Evolutionary conservation across 2,797 vertebrate genomes (phyloP).

Genomic region (Gymnocypris eckloni): DNA sequence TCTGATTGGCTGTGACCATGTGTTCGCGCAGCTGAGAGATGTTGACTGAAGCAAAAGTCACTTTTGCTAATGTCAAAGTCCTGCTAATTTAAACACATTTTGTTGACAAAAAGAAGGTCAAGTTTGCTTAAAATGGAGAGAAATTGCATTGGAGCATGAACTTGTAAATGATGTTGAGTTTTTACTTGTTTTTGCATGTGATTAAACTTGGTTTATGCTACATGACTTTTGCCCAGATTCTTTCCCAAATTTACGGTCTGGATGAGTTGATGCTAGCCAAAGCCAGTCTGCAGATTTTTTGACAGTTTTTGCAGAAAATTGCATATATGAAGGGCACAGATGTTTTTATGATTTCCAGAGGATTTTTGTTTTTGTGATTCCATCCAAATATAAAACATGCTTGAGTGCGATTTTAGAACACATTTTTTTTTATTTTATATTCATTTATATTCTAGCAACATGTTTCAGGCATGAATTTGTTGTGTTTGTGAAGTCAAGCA

Average conservation of each 20-base stretch:
- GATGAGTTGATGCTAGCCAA: not conserved
- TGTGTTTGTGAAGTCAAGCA: not conserved
- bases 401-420: not conserved
- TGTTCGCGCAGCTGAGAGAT: not conserved
- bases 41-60: not conserved
- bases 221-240: not conserved
- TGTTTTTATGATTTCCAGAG: not conserved
- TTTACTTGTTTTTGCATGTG: not conserved
- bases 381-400: not conserved
- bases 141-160: not conserved
- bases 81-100: constrained; percentile 19
- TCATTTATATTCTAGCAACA: not conserved
- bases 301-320: not conserved
- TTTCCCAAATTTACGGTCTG: not conserved
- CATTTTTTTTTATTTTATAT: not conserved
- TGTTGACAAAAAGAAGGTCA: constrained; percentile 18
- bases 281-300: not conserved
- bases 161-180: not conserved
- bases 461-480: not conserved
- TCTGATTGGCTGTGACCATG: constrained; percentile 3
- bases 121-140: constrained; percentile 4
- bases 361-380: not conserved
- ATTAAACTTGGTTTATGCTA: not conserved
- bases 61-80: constrained; percentile 12
- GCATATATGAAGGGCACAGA: not conserved